Evolutionary conservation across 2,888 invertebrate genomes (phyloP), one percentile per base, ranked within the genome.

Genomic region (Girardia tigrina): DNA sequence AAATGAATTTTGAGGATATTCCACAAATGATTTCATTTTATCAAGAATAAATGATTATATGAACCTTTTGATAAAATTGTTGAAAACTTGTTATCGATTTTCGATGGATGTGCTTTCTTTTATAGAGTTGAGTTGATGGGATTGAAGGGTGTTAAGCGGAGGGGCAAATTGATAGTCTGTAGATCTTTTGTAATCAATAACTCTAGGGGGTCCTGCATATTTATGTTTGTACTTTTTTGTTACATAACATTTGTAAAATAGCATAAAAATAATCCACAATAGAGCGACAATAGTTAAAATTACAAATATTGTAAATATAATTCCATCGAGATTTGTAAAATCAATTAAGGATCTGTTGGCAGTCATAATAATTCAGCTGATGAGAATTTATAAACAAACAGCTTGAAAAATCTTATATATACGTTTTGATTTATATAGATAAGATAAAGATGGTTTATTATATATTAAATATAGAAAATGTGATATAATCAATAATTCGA

Each of bases 241-340:
- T 56, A 20, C 23, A n/a, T 56, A 56, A n/a, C 56, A 56, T 56
- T 56, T 56, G 56, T 56, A 56, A 23, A 56, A 56, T 56, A 56
- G n/a, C 6, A 56, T n/a, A 56, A 56, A 56, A 56, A 56, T 56
- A 12, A 56, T 56, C 56, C 56, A 56, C 4, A 56, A 23, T 12
- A 56, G 56, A 56, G 56, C 56, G 23, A 56, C 23, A n/a, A 56
- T 56, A 56, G 56, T 56, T 16, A 56, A 56, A 56, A 56, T 56
- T n/a, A 56, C 56, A 56, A 56, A 56, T 12, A 56, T 16, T 56
- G 56, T 56, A n/a, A 56, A 56, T 20, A 56, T 56, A 56, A 56
- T 56, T 4, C 56, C 56, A 56, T 56, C 56, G n/a, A 56, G 23
- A 56, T 56, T 56, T n/a, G 56, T 16, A 4, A 56, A 56, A 56